Evolutionary conservation across 2,113 vertebrate species (phyloP), one percentile per base, ranked within the genome.

Genomic region (Microtus oregoni): DNA sequence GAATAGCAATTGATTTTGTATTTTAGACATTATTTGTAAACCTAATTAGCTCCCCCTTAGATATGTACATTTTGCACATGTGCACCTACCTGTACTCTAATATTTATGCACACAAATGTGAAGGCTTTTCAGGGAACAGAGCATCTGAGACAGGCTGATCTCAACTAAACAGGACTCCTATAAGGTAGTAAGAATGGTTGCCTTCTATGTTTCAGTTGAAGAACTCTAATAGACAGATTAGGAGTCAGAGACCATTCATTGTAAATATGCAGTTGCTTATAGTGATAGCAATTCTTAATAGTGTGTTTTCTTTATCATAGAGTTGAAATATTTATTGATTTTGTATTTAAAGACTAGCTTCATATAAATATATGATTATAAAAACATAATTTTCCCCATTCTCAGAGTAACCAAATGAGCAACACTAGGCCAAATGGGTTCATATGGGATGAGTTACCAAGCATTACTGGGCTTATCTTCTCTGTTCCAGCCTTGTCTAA

Each of bases 291-390:
- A 32, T 94, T 1, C 89, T 68, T 83, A 63, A 75, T 93, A 68
- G 58, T 61, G 19, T 19, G 32, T 52, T 17, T 94, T 63, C 50
- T 96, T 93, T 92, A 55, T 94, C 50, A 24, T 86, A 68, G 28
- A 92, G 68, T 96, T 92, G 94, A 94, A 97, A 94, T 96, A 96
- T 92, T 77, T 93, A 96, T 81, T 96, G 7, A 67, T 95, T 94
- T 96, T 96, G 4, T 97, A 83, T 86, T 91, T 96, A 35, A 83
- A n/a, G 47, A 86, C 72, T 91, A 65, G 89, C 50, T 94, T 86
- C 72, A 47, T 3, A 83, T 92, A 89, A 61, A 85, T 91, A 82
- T 38, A 52, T 95, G 30, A 91, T 94, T 93, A 81, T 73, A 92
- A 85, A 91, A 94, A 72, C 5, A 3, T 92, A 89, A 47, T 94